Evolutionary conservation across 1,140 invertebrate genomes (phyloP), one percentile per base, ranked within the genome.

Genomic region (Camponotus vicinus): DNA sequence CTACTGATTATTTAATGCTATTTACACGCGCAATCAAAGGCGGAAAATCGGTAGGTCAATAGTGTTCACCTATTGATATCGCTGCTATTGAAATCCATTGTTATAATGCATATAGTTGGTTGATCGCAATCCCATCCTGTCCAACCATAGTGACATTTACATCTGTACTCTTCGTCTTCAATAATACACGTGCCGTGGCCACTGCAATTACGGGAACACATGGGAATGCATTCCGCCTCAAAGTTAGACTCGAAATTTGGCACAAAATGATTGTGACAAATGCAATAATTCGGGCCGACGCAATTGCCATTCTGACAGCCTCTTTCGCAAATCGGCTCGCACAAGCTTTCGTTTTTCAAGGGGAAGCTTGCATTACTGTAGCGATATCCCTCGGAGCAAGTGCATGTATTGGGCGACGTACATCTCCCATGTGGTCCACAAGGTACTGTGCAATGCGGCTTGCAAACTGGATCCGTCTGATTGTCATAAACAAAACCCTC

Each of bases 251-350:
- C 9, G 0, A 9, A 8, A 0, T 42, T 77, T 5, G n/a, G 13
- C 7, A 88, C 2, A 40, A 88, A 93, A 13, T 82, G 55, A 0
- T 85, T 52, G 40, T 90, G 40, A 61, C 93, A 95, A 1, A 78
- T 57, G 61, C 94, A 94, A 5, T 77, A 67, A 57, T 93, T 76
- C 1, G 94, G 93, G 0, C 85, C 89, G 7, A 92, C 42, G 61
- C 93, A 94, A 8, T 88, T 59, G 1, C 91, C 92, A 77, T 94
- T 92, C 0, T 85, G 70, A 57, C 94, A 94, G 11, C 55, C 79
- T 2, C 83, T 71, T 1, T 80, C 45, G 70, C 92, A 93, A 8
- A 82, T 66, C 4, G 92, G 90, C 55, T 90, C 80, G 64, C 85
- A 86, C 3, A 7, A 1, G 2, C 4, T 75, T 7, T 87, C 88